Evolutionary conservation across 2,113 vertebrate species (phyloP).

Genomic region (Turnix velox): DNA sequence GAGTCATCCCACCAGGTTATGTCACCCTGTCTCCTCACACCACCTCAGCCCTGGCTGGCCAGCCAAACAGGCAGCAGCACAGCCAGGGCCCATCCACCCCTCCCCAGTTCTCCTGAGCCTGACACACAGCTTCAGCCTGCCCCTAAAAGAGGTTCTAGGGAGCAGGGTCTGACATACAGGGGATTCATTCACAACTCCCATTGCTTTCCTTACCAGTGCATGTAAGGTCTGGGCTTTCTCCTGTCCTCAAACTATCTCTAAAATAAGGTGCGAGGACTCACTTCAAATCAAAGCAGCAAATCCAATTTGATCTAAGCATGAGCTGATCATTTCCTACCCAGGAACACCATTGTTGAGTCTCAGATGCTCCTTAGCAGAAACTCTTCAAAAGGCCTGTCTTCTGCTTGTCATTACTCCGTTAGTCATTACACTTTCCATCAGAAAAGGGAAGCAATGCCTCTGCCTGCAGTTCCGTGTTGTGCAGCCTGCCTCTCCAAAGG

Average conservation of each 20-base stretch:
- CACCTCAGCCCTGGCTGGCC: neutral
- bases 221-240: neutral
- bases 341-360: neutral
- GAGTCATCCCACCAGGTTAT: neutral
- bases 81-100: neutral
- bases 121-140: neutral
- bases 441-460: neutral
- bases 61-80: accelerated
- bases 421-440: neutral
- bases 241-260: neutral
- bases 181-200: neutral
- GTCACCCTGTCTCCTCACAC: neutral
- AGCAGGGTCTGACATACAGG: neutral
- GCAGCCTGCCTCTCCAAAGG: neutral
- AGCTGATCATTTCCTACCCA: neutral
- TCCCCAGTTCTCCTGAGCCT: neutral
- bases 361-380: neutral
- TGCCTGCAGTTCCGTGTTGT: neutral
- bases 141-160: neutral
- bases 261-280: accelerated
- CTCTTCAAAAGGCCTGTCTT: neutral
- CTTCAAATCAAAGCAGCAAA: neutral
- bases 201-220: neutral
- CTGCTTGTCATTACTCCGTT: neutral
- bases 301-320: neutral